Evolutionary conservation across 2,888 invertebrate species (phyloP).

Genomic region (Trachelus troglodyta): DNA sequence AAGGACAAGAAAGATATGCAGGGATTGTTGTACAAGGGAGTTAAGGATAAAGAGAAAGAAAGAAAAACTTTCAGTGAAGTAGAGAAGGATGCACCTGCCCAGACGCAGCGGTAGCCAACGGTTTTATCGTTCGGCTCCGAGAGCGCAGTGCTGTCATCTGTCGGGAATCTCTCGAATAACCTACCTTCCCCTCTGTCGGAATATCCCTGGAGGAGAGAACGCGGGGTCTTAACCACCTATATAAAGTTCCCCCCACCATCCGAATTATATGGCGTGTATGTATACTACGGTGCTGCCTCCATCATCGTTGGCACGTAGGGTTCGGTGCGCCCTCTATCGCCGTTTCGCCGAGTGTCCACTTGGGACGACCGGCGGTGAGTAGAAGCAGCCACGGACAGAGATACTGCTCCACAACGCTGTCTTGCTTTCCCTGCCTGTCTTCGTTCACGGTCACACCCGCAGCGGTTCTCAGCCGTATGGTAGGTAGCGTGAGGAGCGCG

Average conservation of each 20-base stretch:
- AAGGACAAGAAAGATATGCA: slow-evolving; percentile 13
- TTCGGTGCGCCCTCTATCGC: slow-evolving; percentile 1
- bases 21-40: background rate
- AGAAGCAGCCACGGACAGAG: slow-evolving; percentile 44
- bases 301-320: background rate
- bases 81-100: too few species aligned
- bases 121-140: slow-evolving; percentile 15
- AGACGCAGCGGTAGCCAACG: too few species aligned
- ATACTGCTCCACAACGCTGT: slow-evolving; percentile 56
- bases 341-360: slow-evolving; percentile 13
- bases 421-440: slow-evolving; percentile 60
- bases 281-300: background rate
- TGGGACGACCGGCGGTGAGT: slow-evolving; percentile 26
- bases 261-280: too few species aligned
- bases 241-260: background rate
- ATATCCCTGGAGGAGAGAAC: background rate
- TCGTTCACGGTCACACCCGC: slow-evolving; percentile 65
- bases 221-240: background rate
- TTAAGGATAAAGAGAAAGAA: background rate
- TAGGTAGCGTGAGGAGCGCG: background rate
- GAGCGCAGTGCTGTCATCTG: slow-evolving; percentile 62
- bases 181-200: slow-evolving; percentile 25
- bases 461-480: slow-evolving; percentile 48
- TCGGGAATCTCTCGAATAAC: slow-evolving; percentile 58
- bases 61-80: too few species aligned